phyloP scores from a whole-genome alignment of 2,888 invertebrate genomes.

The Pyrgus malvae region DNA sequence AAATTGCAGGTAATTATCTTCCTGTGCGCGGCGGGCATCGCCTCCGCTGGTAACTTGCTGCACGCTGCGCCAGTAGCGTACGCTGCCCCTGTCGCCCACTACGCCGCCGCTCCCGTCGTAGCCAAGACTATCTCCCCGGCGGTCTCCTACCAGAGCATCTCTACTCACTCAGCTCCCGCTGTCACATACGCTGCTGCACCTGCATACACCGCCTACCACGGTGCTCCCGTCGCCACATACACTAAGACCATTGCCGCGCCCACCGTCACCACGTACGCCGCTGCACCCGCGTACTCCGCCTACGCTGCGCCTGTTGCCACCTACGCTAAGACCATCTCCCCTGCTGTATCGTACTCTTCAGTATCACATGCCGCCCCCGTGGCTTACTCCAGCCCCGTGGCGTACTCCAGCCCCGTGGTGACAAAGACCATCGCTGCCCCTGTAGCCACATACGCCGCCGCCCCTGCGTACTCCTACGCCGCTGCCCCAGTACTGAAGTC shows the following conservation, averaged over 20 bases:
- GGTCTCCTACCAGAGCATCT: constrained; percentile 30
- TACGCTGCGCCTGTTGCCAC: constrained; percentile 30
- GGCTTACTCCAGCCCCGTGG: constrained; percentile 29
- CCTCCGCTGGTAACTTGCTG: constrained; percentile 81
- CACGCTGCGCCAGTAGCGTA: constrained; percentile 69
- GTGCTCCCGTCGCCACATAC: constrained; percentile 40
- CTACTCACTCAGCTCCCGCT: constrained; percentile 36
- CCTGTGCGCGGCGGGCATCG: constrained; percentile 81
- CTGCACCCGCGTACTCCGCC: constrained; percentile 30
- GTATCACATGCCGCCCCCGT: constrained; percentile 43
- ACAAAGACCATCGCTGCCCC: constrained; percentile 39
- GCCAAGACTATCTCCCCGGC: constrained; percentile 39
- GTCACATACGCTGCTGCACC: constrained; percentile 35
- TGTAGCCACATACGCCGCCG: constrained; percentile 30
- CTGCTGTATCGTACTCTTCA: constrained; percentile 29
- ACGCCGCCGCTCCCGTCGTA: constrained; percentile 45
- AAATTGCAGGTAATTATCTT: constrained; percentile 76
- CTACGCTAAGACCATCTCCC: constrained; percentile 30
- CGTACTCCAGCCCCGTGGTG: constrained; percentile 33
- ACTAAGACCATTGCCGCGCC: constrained; percentile 36
- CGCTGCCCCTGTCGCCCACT: constrained; percentile 61
- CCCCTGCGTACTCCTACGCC: constrained; percentile 50
- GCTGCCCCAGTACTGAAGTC: constrained; percentile 42
- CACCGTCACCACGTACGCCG: constrained; percentile 41
- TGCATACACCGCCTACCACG: constrained; percentile 35